Base-by-base conservation (phyloP, 2,888 invertebrate genomes). In the Belgica antarctica region DNA sequence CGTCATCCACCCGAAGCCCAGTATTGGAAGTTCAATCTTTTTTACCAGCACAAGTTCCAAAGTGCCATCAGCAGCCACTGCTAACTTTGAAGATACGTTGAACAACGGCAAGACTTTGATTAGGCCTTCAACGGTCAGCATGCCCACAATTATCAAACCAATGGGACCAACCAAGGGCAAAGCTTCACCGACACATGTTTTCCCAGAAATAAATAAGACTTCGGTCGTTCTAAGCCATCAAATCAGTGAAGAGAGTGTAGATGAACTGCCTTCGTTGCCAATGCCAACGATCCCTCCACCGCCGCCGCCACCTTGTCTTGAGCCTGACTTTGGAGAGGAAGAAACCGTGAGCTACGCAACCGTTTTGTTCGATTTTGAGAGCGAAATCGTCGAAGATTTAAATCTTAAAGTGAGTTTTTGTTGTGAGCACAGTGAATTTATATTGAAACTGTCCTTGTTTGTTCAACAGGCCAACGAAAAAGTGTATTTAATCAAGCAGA, bases 231-330 rank as follows among this genome's bases (percentile, higher is more conserved):
- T 17, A 7, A 52, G 5, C 22, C 25, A 59, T 59, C 73, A 22
- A 70, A 73, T 71, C 62, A 72, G 34, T 61, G 70, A 46, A 72
- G 68, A 71, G 73, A 61, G 71, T 73, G 73, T 15, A 71, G 72
- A 10, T 65, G 74, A 65, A 31, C 71, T 85, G 72, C 77, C 81
- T 1, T 89, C 89, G 22, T 89, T 87, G 0, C 91, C 92, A 0
- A 91, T 92, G 90, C 92, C 92, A 7, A 84, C 83, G 46, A 83
- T 88, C 73, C 90, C 91, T 5, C 89, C 92, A 1, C 91, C 91
- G 1, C 87, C 89, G 52, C 89, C 89, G 1, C 90, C 90, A 1
- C 77, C 79, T 5, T 77, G 12, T 76, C 78, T 34, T 81, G 31
- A 8, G n/a, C 31, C 52, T n/a, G 78, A 79, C 76, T 73, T 77